phyloP scores from a whole-genome alignment of 2,113 vertebrate species.

The Fukomys damarensis region DNA sequence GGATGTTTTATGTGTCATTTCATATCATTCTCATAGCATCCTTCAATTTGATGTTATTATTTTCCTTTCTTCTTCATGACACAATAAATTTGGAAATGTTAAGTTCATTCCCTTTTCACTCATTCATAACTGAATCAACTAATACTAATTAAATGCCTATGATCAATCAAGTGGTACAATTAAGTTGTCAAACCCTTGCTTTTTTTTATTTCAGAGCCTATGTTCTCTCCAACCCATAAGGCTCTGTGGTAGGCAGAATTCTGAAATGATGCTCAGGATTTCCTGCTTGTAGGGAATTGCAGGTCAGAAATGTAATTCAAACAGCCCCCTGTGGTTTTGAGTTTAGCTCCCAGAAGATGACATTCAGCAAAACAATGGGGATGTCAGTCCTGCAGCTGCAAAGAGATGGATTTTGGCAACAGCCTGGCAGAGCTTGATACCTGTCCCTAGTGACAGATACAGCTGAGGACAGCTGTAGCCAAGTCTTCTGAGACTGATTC shows the following conservation, averaged over 20 bases:
- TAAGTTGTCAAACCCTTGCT: not conserved
- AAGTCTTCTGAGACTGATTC: not conserved
- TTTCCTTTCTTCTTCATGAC: not conserved
- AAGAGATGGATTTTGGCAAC: not conserved
- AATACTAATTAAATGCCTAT: not conserved
- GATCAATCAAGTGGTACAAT: not conserved
- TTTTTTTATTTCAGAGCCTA: not conserved
- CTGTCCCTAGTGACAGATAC: not conserved
- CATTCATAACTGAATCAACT: not conserved
- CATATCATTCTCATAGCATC: not conserved
- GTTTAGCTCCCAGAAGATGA: not conserved
- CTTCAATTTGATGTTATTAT: not conserved
- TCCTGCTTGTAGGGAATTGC: not conserved
- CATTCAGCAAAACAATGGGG: not conserved
- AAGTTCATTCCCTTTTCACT: not conserved
- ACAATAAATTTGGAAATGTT: not conserved
- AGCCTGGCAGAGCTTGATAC: not conserved
- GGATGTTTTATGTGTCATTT: not conserved
- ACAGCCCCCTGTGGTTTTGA: not conserved
- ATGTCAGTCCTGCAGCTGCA: not conserved
- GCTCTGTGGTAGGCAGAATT: not conserved
- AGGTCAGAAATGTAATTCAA: not conserved
- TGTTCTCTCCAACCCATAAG: not conserved
- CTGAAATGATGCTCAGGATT: not conserved
- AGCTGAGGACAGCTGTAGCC: not conserved